Base-by-base conservation (phyloP, 2,797 vertebrate species). In the Danio choprae region DNA sequence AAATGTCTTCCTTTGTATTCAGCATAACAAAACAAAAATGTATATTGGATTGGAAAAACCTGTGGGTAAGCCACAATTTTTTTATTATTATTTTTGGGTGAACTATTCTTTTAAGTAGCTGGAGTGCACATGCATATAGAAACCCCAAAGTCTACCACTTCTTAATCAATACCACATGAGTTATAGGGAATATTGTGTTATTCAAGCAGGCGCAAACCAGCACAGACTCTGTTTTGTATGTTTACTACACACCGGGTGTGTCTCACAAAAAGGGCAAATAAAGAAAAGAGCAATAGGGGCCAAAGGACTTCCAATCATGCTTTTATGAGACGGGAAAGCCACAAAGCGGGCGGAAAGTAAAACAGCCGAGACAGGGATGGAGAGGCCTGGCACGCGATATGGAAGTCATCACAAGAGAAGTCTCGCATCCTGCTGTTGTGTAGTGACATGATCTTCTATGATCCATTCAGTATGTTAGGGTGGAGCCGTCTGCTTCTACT, bases 381-480 rank as follows among this genome's bases (percentile, higher is more conserved):
- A 77, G 53, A 80, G 20, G 60, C 68, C 51, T 58, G 69, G 74
- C 48, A 82, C 77, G 65, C 12, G 75, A 83, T 84, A 84, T 83
- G 76, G 71, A 81, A 88, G 82, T 84, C 84, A 78, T 89, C 85
- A 85, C 59, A 51, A 29, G 41, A 43, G 62, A 83, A 56, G 46
- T 22, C 36, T 41, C 0, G 15, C 82, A 85, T 85, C 74, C 73
- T 58, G 73, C 68, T 74, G 68, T 84, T 56, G 62, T 51, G 51
- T 71, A 70, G 85, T 10, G 18, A 84, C 86, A n/a, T 15, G 64
- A 88, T 64, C 67, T 13, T 36, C 69, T 85, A 20, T 85, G 84
- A 90, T 88, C 82, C 81, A 58, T 83, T 89, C 82, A 85, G 48
- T 76, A 79, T 86, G 84, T 82, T 53, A 41, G 82, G 83, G 83